Conservation (phyloP, 1,140 invertebrate genomes). For the Aphaenogaster ashmeadi region DNA sequence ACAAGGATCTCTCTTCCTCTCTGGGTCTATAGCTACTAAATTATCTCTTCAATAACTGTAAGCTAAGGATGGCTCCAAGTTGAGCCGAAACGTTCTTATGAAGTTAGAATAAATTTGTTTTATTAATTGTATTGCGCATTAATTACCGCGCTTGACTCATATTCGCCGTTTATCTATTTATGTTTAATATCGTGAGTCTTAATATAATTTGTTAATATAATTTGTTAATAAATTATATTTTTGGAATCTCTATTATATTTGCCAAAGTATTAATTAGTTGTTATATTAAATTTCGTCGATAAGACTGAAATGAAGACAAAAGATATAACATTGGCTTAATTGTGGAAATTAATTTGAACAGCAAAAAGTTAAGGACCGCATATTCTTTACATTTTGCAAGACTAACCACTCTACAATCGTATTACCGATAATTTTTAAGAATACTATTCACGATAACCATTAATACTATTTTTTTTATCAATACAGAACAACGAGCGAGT, state of each 20-base stretch:
- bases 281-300: neutral
- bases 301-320: neutral
- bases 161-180: too few species aligned
- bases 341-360: neutral
- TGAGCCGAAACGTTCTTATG: too few species aligned
- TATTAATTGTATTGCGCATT: too few species aligned
- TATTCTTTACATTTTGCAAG: neutral
- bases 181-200: too few species aligned
- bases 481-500: slow-evolving; percentile 9
- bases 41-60: too few species aligned
- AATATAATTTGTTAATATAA: too few species aligned
- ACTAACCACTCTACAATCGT: neutral
- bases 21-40: too few species aligned
- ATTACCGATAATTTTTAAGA: neutral
- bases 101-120: too few species aligned
- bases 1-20: too few species aligned
- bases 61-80: too few species aligned
- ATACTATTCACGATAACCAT: neutral
- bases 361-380: neutral
- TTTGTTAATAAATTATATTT: neutral
- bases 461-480: slow-evolving; percentile 24
- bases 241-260: neutral
- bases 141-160: too few species aligned
- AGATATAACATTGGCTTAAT: neutral
- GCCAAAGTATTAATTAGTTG: neutral